phyloP scores from a whole-genome alignment of 2,888 invertebrate genomes.

The Pecten maximus region DNA sequence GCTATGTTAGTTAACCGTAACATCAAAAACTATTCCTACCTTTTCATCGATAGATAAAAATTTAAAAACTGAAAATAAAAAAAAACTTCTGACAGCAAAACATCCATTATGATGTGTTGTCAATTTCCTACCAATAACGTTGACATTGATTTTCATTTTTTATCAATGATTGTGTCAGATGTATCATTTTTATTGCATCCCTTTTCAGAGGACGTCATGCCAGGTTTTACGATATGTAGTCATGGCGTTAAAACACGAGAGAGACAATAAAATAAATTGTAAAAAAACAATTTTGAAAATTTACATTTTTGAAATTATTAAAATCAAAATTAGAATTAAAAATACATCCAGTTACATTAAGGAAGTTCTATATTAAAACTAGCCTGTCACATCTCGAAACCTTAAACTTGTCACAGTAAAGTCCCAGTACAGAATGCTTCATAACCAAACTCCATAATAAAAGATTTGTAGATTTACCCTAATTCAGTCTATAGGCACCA shows the following conservation, averaged over 20 bases:
- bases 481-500: too few species aligned
- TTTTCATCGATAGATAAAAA: not conserved
- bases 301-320: not conserved
- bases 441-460: too few species aligned
- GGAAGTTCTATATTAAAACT: too few species aligned
- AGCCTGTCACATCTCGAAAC: too few species aligned
- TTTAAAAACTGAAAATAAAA: not conserved
- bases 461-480: too few species aligned
- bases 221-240: not conserved
- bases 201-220: not conserved
- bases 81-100: not conserved
- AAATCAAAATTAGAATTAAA: too few species aligned
- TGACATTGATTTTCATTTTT: not conserved
- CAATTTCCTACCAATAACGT: not conserved
- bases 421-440: too few species aligned
- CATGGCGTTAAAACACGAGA: not conserved
- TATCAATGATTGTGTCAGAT: not conserved
- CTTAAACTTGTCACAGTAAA: too few species aligned
- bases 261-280: not conserved
- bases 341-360: too few species aligned
- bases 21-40: constrained; percentile 8
- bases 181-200: not conserved
- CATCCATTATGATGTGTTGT: not conserved
- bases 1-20: not conserved
- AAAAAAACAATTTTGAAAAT: not conserved